Evolutionary conservation across 2,888 invertebrate genomes (phyloP), one percentile per base, ranked within the genome.

Genomic region (Oeneis ivallda): DNA sequence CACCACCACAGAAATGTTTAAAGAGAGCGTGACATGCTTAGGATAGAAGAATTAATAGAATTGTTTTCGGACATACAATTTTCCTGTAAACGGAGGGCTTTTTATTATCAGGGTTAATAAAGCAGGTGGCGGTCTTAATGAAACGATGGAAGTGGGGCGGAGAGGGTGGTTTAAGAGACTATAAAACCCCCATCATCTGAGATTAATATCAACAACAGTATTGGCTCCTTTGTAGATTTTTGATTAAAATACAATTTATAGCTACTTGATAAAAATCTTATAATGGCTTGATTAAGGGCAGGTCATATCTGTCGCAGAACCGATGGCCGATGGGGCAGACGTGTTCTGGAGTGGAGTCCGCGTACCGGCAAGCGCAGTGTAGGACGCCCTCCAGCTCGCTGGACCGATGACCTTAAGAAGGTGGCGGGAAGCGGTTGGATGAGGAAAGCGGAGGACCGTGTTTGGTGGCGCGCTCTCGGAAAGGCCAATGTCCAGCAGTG

Each of bases 171-270:
- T 57, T 41, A 64, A 50, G 32, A 64, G 63, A 49, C 57, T 52
- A 41, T 57, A 41, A 64, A 64, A 58, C 39, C 32, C 54, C 50
- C 57, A 64, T 57, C 34, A 57, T 41, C 39, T 49, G 50, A 64
- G 54, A 64, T 64, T 49, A 47, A 64, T 64, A 50, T 58, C 57
- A 50, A 57, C 57, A 57, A 52, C 26, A 39, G 13, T 49, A 50
- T 43, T 32, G 61, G 52, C 19, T 61, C 26, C 32, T 52, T 49
- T 58, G 45, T 58, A 15, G 15, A 56, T 56, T 56, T 58, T 58
- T 58, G 58, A 58, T 58, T 47, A 47, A 58, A 58, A 58, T 15
- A 45, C 32, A 58, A 58, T 58, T 56, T 41, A 13, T 56, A n/a
- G n/a, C n/a, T n/a, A 41, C 6, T 56, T 56, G 13, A 56, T 41